Conservation (phyloP, 2,888 invertebrate species). For the Scaptomyza parva region DNA sequence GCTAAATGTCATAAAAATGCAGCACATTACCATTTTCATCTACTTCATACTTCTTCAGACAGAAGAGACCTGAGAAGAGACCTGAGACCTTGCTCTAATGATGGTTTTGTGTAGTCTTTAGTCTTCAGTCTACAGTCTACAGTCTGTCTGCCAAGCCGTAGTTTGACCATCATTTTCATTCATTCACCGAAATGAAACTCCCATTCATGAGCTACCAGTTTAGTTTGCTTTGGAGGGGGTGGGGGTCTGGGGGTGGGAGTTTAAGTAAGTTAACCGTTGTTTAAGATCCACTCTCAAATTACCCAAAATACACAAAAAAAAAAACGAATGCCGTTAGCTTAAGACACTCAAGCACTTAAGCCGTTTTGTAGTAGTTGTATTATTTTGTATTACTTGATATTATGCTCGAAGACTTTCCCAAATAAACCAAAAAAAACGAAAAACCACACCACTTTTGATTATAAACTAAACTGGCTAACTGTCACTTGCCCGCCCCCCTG, state of each 20-base stretch:
- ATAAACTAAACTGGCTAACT: slow-evolving; percentile 25
- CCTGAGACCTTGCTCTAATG: slow-evolving; percentile 17
- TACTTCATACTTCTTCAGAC: neutral
- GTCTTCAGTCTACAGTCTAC: neutral
- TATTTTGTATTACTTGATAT: slow-evolving; percentile 7
- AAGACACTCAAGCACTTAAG: slow-evolving; percentile 22
- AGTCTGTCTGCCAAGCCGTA: slow-evolving; percentile 10
- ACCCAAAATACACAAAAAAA: slow-evolving; percentile 15
- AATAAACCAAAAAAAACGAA: neutral
- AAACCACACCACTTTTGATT: slow-evolving; percentile 27
- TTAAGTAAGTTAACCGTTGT: slow-evolving; percentile 38
- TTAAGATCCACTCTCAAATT: slow-evolving; percentile 41
- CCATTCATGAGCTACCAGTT: slow-evolving; percentile 12
- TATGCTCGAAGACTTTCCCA: slow-evolving; percentile 46
- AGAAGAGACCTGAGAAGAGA: too few relatives aligned
- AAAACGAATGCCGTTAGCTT: slow-evolving; percentile 41
- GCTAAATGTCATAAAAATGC: slow-evolving; percentile 69
- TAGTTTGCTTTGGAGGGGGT: slow-evolving; percentile 3
- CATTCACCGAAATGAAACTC: slow-evolving; percentile 9
- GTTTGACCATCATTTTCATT: slow-evolving; percentile 22
- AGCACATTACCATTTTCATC: slow-evolving; percentile 21
- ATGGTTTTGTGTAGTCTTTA: too few relatives aligned
- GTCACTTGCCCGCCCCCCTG: slow-evolving; percentile 14
- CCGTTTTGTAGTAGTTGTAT: slow-evolving; percentile 8
- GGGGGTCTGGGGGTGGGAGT: slow-evolving; percentile 45